A percentile compares a stretch with the other conserved stretches of the same genome.
Evolutionary conservation across 1,140 invertebrate species (phyloP).

Genomic region (Phthorimaea operculella): DNA sequence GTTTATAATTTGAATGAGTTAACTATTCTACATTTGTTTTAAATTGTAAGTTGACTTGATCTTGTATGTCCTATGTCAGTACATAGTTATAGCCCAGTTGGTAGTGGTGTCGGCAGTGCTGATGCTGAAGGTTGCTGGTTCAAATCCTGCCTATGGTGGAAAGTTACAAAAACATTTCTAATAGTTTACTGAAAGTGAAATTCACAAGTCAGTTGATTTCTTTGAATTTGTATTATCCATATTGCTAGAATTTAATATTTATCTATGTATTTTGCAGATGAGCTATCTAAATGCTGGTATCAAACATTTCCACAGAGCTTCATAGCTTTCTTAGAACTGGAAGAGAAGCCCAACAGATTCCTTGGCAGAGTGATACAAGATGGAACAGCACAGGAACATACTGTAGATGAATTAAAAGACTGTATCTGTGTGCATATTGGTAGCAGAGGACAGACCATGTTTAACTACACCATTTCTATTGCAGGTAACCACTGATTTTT

Average conservation of each 20-base stretch:
- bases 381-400: conserved; percentile 16
- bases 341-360: conserved; percentile 31
- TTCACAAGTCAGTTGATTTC: no score
- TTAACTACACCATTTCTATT: conserved; percentile 66
- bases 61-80: no score
- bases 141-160: no score
- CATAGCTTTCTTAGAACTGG: conserved; percentile 34
- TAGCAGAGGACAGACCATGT: conserved; percentile 63
- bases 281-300: conserved; percentile 35
- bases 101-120: no score
- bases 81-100: no score
- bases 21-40: no score
- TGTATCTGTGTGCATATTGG: conserved; percentile 65
- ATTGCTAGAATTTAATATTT: background rate
- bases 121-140: no score
- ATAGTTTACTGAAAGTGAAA: no score
- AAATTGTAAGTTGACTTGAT: no score
- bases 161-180: no score
- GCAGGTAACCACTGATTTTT: conserved; percentile 34
- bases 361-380: conserved; percentile 44
- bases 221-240: no score
- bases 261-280: conserved; percentile 30
- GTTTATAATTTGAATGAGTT: no score
- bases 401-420: conserved; percentile 31
- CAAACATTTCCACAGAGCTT: conserved; percentile 36